Conservation (phyloP, 1,140 invertebrate genomes). For the Hypsibius dujardini region DNA sequence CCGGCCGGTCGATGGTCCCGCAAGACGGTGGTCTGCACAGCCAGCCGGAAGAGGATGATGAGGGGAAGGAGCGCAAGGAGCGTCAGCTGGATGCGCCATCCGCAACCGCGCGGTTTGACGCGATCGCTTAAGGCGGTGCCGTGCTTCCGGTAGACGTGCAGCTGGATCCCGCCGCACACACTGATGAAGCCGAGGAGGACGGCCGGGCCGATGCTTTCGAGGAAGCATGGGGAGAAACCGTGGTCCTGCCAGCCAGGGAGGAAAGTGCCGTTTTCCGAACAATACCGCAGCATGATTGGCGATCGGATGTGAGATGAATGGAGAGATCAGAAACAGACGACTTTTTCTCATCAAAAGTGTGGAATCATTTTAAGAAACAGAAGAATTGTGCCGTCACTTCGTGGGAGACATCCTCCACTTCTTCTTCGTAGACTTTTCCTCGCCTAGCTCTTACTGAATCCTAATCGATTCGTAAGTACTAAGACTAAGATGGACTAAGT, state of each 20-base stretch:
- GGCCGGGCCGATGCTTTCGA: constrained; percentile 56
- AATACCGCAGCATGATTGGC: constrained; percentile 38
- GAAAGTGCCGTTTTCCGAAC: constrained; percentile 60
- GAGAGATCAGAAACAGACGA: too few relatives aligned
- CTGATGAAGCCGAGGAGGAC: constrained; percentile 53
- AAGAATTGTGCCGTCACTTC: too few relatives aligned
- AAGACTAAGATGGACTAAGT: too few relatives aligned
- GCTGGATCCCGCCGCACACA: constrained; percentile 58
- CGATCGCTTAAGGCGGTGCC: constrained; percentile 46
- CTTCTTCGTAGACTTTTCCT: too few relatives aligned
- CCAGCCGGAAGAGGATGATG: constrained; percentile 48
- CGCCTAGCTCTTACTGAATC: too few relatives aligned
- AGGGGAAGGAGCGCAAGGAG: constrained; percentile 51
- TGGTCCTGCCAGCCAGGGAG: constrained; percentile 62
- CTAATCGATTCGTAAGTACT: too few relatives aligned
- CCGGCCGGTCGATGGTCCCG: constrained; percentile 35
- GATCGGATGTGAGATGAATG: neutral
- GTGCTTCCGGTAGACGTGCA: constrained; percentile 67
- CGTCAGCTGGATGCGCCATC: constrained; percentile 55
- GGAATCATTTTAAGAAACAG: too few relatives aligned
- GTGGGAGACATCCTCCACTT: too few relatives aligned
- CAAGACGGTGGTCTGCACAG: constrained; percentile 51
- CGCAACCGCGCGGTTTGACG: constrained; percentile 45
- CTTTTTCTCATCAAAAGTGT: too few relatives aligned
- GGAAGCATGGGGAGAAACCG: constrained; percentile 76